Evolutionary conservation across 2,797 vertebrate genomes (phyloP).

Genomic region (Diglossa cyanea): DNA sequence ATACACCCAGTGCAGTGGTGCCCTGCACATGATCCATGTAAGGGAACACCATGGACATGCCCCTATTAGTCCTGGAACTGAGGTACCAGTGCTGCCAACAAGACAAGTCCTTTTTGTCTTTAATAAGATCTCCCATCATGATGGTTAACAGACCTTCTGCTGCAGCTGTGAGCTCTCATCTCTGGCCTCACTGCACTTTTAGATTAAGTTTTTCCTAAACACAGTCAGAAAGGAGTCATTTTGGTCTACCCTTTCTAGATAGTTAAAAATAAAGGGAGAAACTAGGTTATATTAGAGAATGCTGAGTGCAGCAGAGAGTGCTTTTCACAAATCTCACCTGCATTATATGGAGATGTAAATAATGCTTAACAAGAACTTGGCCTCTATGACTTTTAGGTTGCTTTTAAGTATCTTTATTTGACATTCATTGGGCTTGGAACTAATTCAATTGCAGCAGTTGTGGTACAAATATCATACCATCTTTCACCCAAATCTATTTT

Average conservation of each 20-base stretch:
- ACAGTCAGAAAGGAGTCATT: neutral
- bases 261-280: neutral
- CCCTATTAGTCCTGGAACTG: neutral
- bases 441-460: neutral
- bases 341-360: neutral
- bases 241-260: neutral
- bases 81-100: neutral
- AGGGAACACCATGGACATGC: neutral
- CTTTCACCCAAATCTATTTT: neutral
- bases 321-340: neutral
- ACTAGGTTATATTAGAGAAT: neutral
- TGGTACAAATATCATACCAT: neutral
- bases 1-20: neutral
- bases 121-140: neutral
- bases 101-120: neutral
- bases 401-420: constrained; percentile 33
- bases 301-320: neutral
- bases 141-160: neutral
- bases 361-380: neutral
- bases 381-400: constrained; percentile 14
- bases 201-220: neutral
- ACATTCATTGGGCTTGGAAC: neutral
- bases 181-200: neutral
- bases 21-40: neutral
- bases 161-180: neutral